Evolutionary conservation across 2,797 vertebrate genomes (phyloP).

Genomic region (Remorina albescens): DNA sequence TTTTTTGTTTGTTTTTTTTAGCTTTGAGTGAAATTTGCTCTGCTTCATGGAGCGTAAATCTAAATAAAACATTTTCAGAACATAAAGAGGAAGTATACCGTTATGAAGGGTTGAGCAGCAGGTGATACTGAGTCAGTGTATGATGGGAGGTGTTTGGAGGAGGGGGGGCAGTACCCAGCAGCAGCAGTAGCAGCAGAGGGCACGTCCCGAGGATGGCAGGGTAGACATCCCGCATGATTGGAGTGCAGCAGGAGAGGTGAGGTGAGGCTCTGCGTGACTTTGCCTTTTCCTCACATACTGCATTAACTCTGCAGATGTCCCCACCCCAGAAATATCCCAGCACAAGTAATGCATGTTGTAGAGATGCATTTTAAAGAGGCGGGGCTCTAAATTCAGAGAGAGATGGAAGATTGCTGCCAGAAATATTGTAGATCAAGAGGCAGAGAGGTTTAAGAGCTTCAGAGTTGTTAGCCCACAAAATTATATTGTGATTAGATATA

Average conservation of each 20-base stretch:
- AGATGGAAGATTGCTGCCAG: background rate
- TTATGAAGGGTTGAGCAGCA: conserved; percentile 40
- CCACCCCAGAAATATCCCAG: conserved; percentile 66
- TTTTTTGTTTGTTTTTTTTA: conserved; percentile 14
- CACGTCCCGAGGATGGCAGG: conserved; percentile 33
- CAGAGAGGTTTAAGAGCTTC: background rate
- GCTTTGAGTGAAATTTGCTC: conserved; percentile 29
- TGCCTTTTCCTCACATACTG: conserved; percentile 51
- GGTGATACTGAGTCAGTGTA: conserved; percentile 31
- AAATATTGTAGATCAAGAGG: conserved; percentile 9
- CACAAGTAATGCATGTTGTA: conserved; percentile 24
- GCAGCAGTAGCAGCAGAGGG: conserved; percentile 20
- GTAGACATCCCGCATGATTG: conserved; percentile 46
- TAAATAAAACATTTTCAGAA: background rate
- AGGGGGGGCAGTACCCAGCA: conserved; percentile 24
- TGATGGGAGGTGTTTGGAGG: conserved; percentile 9
- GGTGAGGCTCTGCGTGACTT: conserved; percentile 52
- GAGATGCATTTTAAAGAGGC: conserved; percentile 53
- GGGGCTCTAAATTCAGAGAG: conserved; percentile 19
- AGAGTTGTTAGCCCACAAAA: background rate
- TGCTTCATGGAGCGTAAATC: background rate
- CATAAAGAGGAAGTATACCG: conserved; percentile 49
- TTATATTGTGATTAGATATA: background rate
- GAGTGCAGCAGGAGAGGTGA: conserved; percentile 50
- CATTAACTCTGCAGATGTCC: conserved; percentile 76